A percentile compares a stretch with the other conserved stretches of the same genome.
Evolutionary conservation across 2,797 vertebrate genomes (phyloP).

Genomic region (Sternarchorhynchus goeldii): DNA sequence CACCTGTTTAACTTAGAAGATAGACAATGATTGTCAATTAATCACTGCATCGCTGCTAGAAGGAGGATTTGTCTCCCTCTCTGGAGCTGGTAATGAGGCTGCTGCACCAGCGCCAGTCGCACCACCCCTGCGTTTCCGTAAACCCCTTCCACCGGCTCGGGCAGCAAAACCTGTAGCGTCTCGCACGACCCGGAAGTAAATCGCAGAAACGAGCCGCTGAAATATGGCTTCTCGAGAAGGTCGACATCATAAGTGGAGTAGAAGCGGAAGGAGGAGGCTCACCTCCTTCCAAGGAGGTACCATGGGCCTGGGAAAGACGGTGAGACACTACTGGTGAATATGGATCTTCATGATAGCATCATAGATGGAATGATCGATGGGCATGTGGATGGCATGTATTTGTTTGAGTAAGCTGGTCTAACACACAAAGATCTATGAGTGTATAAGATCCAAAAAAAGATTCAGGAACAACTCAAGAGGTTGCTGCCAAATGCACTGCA

Average conservation of each 20-base stretch:
- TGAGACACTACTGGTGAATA: constrained; percentile 32
- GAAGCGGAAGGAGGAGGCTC: constrained; percentile 51
- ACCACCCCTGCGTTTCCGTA: constrained; percentile 75
- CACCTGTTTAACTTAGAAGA: constrained; percentile 77
- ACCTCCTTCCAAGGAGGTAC: constrained; percentile 33
- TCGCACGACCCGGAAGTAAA: constrained; percentile 77
- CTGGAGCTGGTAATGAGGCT: constrained; percentile 71
- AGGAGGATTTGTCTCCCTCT: constrained; percentile 62
- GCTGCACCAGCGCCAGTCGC: constrained; percentile 67
- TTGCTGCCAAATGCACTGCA: no score
- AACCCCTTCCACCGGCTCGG: constrained; percentile 77
- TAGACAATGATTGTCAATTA: constrained; percentile 80
- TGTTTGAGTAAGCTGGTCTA: no score
- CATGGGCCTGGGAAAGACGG: constrained; percentile 31
- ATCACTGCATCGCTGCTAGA: constrained; percentile 68
- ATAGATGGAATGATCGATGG: neutral
- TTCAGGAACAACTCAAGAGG: no score
- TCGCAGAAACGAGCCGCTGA: constrained; percentile 81
- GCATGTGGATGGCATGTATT: neutral
- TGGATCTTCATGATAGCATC: constrained; percentile 11
- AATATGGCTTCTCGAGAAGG: constrained; percentile 63
- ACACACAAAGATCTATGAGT: no score
- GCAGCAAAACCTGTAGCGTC: constrained; percentile 74
- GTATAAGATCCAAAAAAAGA: no score
- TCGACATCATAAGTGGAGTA: constrained; percentile 57